These are phyloP conservation scores for Ammodramus savannarum DNA, from an alignment of 2,113 vertebrate species.

Conservation along the genomic window DNA sequence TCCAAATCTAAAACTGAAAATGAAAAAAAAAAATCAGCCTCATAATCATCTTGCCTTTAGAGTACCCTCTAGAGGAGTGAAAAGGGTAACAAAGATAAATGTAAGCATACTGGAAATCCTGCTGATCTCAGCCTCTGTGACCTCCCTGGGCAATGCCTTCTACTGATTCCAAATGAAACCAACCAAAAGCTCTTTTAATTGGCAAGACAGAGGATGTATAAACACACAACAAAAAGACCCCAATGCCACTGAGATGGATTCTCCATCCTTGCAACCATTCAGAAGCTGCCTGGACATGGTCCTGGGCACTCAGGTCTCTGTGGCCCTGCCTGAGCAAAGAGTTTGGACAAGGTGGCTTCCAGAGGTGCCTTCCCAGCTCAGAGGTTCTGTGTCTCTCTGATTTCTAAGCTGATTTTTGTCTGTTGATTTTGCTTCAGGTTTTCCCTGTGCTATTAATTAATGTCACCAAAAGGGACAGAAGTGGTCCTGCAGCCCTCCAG, in stretches of 20 bases:
- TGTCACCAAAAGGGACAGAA: neutral
- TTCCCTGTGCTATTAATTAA: neutral
- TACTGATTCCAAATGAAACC: neutral
- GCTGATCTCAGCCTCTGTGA: neutral
- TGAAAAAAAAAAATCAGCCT: neutral
- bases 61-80: neutral
- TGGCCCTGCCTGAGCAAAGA: neutral
- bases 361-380: neutral
- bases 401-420: neutral
- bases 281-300: neutral
- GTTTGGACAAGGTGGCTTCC: neutral
- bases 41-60: neutral
- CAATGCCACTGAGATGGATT: neutral
- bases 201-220: neutral
- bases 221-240: neutral
- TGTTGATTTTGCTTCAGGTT: neutral
- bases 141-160: neutral
- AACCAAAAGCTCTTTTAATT: neutral
- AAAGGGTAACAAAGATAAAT: neutral
- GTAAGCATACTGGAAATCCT: neutral
- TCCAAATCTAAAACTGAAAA: neutral
- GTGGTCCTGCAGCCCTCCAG: neutral
- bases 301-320: neutral
- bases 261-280: neutral
- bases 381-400: neutral